Percentiles rank a stretch among this genome's conserved stretches.
These are phyloP conservation scores for Taenaris catops DNA, from an alignment of 2,888 invertebrate genomes.

Conservation along the genomic window DNA sequence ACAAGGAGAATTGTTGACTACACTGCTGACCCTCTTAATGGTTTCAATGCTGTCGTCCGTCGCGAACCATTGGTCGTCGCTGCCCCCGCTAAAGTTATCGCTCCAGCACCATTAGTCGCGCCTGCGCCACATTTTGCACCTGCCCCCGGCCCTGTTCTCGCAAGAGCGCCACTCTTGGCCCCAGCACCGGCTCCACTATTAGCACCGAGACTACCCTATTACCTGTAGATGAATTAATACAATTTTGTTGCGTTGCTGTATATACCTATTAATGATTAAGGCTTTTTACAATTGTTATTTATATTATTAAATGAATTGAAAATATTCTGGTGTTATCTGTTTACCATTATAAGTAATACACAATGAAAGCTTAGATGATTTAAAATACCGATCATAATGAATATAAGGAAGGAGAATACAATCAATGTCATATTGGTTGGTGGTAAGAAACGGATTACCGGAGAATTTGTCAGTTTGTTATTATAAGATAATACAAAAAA, in stretches of 20 bases:
- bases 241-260: constrained; percentile 63
- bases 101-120: constrained; percentile 39
- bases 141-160: constrained; percentile 34
- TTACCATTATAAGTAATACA: too few relatives aligned
- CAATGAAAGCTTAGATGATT: too few relatives aligned
- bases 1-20: constrained; percentile 78
- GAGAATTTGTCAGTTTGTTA: too few relatives aligned
- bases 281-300: constrained; percentile 62
- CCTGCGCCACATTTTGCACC: constrained; percentile 29
- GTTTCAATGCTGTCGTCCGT: constrained; percentile 79
- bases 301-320: constrained; percentile 51
- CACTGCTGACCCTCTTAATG: constrained; percentile 74
- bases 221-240: constrained; percentile 69
- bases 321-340: too few relatives aligned
- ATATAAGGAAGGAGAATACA: too few relatives aligned
- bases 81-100: constrained; percentile 40
- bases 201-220: constrained; percentile 54
- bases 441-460: too few relatives aligned
- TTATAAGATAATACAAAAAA: too few relatives aligned
- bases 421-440: too few relatives aligned
- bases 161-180: constrained; percentile 35
- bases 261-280: constrained; percentile 34
- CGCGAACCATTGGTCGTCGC: constrained; percentile 64
- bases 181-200: constrained; percentile 32
- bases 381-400: too few relatives aligned